phyloP scores from a whole-genome alignment of 2,888 invertebrate genomes.

The Hymenopus coronatus region DNA sequence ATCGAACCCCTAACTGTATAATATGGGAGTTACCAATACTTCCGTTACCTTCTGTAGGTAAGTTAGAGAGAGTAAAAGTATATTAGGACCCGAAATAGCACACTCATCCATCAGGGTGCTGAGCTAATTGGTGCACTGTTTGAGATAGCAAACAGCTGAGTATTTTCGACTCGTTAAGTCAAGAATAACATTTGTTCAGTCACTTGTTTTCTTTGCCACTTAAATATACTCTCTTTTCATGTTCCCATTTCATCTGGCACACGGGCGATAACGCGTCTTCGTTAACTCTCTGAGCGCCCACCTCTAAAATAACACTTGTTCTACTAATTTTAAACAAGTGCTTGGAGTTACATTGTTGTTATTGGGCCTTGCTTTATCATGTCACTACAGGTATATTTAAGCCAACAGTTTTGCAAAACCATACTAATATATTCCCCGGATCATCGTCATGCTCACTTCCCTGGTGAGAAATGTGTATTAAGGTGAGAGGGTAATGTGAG shows the following conservation, averaged over 20 bases:
- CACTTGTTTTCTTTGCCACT: neutral
- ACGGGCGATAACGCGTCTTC: neutral
- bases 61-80: neutral
- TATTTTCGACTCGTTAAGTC: neutral
- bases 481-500: no score
- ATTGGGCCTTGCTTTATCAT: no score
- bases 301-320: neutral
- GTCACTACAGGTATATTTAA: no score
- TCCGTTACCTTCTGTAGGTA: no score
- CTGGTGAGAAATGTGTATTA: no score
- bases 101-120: neutral
- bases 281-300: neutral
- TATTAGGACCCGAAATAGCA: neutral
- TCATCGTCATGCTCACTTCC: no score
- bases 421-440: no score
- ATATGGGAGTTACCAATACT: no score
- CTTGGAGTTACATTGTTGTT: no score
- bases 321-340: neutral
- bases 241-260: neutral
- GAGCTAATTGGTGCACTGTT: conserved; percentile 10
- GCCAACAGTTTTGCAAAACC: no score
- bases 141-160: conserved; percentile 6
- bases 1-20: no score
- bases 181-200: conserved; percentile 15
- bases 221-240: neutral